A percentile compares a stretch with the other conserved stretches of the same genome.
Conservation (phyloP, 2,113 vertebrate genomes). For the Neomonachus schauinslandi region DNA sequence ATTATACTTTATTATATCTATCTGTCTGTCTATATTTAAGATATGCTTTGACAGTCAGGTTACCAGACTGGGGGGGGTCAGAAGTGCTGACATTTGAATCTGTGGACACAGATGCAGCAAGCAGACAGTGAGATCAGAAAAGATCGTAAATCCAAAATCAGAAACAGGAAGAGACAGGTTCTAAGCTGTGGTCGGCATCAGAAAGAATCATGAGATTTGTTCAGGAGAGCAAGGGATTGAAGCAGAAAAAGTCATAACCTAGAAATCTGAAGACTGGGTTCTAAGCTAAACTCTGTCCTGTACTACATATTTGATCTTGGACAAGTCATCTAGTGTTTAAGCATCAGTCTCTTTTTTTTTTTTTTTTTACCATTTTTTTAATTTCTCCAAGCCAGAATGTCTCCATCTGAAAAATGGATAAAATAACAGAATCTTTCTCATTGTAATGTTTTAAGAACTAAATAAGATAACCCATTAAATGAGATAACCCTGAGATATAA, state of each 20-base stretch:
- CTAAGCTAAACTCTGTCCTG: background rate
- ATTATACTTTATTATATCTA: background rate
- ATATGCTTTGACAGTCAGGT: background rate
- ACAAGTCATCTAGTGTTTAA: background rate
- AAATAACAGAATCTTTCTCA: background rate
- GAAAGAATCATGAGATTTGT: background rate
- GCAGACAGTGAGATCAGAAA: conserved; percentile 61
- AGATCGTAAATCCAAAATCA: conserved; percentile 33
- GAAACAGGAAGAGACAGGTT: background rate
- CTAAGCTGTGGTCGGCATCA: background rate
- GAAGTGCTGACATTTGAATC: background rate
- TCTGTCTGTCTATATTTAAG: background rate
- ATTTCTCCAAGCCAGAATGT: background rate
- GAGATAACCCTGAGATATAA: background rate
- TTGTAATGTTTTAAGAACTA: background rate
- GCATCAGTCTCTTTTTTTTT: background rate
- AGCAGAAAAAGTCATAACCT: background rate
- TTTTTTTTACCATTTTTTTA: background rate
- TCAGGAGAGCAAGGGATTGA: background rate
- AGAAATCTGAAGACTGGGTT: background rate
- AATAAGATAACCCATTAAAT: background rate
- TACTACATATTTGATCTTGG: background rate
- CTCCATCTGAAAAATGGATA: background rate
- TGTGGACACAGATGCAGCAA: background rate
- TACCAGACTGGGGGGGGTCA: background rate